Conservation (phyloP, 2,888 invertebrate genomes). For the Serrognathus titanus region DNA sequence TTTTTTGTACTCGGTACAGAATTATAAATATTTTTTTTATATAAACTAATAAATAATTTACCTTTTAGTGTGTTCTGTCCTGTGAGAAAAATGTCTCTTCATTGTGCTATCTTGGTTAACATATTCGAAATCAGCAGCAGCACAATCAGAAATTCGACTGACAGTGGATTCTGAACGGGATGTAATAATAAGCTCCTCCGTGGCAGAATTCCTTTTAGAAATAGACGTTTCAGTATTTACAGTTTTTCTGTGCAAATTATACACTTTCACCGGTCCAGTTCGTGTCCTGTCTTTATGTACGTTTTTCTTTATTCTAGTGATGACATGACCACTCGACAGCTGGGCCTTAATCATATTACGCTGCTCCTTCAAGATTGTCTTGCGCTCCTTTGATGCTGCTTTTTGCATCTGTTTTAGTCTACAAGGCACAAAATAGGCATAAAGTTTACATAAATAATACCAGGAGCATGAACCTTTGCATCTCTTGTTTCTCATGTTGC, state of each 20-base stretch:
- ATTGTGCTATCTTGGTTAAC: slow-evolving; percentile 10
- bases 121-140: slow-evolving; percentile 4
- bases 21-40: no score
- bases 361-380: slow-evolving; percentile 53
- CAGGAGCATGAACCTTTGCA: slow-evolving; percentile 53
- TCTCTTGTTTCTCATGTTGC: slow-evolving; percentile 66
- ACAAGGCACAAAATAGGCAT: slow-evolving; percentile 17
- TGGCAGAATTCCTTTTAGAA: slow-evolving; percentile 35
- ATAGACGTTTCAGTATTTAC: slow-evolving; percentile 40
- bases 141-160: slow-evolving; percentile 26
- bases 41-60: slow-evolving; percentile 12
- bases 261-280: slow-evolving; percentile 54
- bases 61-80: slow-evolving; percentile 31
- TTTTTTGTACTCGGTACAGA: no score
- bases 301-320: slow-evolving; percentile 49
- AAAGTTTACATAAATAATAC: slow-evolving; percentile 1
- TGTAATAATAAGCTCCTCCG: slow-evolving; percentile 38
- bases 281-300: slow-evolving; percentile 43
- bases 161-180: slow-evolving; percentile 32
- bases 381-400: slow-evolving; percentile 54
- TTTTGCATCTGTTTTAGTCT: slow-evolving; percentile 56
- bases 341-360: slow-evolving; percentile 54
- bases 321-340: slow-evolving; percentile 50
- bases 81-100: slow-evolving; percentile 12
- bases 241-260: slow-evolving; percentile 46